phyloP scores from a whole-genome alignment of 2,113 vertebrate genomes.

The Piprites chloris region DNA sequence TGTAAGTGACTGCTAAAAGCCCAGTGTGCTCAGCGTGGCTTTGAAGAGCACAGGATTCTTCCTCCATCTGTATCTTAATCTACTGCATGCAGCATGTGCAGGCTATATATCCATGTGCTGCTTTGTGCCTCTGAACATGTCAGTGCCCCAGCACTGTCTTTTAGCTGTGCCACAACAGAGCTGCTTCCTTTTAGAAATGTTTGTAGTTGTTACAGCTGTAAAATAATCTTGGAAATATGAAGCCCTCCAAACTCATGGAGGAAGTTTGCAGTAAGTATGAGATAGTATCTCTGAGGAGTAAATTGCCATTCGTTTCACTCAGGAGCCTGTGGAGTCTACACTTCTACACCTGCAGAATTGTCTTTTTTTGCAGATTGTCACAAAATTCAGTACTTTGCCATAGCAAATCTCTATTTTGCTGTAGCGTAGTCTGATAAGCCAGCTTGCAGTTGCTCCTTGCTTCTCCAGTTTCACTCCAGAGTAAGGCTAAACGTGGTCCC shows the following conservation, averaged over 20 bases:
- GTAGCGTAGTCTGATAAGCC: not conserved
- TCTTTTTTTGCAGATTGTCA: not conserved
- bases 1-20: not conserved
- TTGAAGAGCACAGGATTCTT: not conserved
- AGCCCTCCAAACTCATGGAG: not conserved
- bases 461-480: not conserved
- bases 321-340: not conserved
- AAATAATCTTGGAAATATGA: not conserved
- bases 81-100: no score
- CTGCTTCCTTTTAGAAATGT: not conserved
- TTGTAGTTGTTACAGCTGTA: not conserved
- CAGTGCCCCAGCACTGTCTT: not conserved
- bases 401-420: not conserved
- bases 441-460: not conserved
- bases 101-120: not conserved
- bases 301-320: not conserved
- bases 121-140: not conserved
- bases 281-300: not conserved
- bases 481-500: not conserved
- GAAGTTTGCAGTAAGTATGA: rapidly evolving
- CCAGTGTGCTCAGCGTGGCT: not conserved
- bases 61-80: not conserved
- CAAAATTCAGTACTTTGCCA: not conserved
- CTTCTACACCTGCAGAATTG: not conserved
- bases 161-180: not conserved